Percentiles rank a stretch among this genome's conserved stretches.
Conservation (phyloP, 2,113 vertebrate genomes). For the Galeopterus variegatus region DNA sequence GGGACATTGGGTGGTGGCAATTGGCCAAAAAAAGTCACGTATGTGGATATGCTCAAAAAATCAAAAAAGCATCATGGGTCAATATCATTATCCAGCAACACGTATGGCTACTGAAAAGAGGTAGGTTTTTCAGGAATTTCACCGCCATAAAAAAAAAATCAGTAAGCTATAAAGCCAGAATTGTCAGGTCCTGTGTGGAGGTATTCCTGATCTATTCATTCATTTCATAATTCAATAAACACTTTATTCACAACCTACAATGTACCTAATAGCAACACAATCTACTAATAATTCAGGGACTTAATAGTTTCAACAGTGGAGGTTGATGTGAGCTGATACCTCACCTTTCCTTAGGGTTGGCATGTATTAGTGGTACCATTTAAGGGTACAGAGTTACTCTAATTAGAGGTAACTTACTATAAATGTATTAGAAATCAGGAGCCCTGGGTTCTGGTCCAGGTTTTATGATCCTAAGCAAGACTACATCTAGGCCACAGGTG, state of each 20-base stretch:
- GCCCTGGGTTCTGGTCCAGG: neutral
- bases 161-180: neutral
- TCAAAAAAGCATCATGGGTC: neutral
- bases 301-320: neutral
- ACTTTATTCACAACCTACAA: constrained; percentile 1
- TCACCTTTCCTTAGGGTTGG: neutral
- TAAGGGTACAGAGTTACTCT: neutral
- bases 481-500: neutral
- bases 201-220: neutral
- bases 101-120: neutral
- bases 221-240: constrained; percentile 31
- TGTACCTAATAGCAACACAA: neutral
- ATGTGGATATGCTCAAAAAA: neutral
- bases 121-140: neutral
- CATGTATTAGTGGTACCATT: neutral
- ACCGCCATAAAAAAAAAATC: neutral
- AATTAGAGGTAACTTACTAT: neutral
- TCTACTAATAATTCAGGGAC: neutral
- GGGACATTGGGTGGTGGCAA: neutral
- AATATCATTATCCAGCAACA: neutral
- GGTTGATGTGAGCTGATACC: neutral
- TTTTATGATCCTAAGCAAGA: neutral
- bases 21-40: neutral
- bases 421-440: neutral
- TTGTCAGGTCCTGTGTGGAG: neutral